Evolutionary conservation across 2,113 vertebrate genomes (phyloP).

Genomic region (Pteruthius melanotis): DNA sequence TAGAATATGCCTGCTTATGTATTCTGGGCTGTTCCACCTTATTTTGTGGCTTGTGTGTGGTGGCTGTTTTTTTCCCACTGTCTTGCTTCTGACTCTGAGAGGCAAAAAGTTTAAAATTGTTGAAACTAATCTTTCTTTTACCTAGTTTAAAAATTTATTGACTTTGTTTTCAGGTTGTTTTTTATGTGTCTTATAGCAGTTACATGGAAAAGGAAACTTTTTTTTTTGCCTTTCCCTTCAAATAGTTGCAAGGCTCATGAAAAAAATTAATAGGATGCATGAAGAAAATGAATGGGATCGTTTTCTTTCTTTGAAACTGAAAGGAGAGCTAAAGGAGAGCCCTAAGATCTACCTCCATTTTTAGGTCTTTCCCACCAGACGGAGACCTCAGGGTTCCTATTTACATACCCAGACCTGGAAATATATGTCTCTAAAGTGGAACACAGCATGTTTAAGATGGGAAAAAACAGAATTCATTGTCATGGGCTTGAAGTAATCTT

Average conservation of each 20-base stretch:
- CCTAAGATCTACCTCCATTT: background rate
- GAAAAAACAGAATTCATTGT: background rate
- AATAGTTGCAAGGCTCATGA: background rate
- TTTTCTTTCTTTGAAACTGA: background rate
- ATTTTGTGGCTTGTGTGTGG: background rate
- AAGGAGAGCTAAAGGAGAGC: background rate
- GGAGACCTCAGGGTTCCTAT: background rate
- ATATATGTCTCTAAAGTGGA: background rate
- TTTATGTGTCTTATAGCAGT: background rate
- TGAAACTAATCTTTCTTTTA: background rate
- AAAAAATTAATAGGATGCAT: background rate
- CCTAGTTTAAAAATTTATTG: background rate
- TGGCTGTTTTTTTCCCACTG: background rate
- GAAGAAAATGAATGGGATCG: background rate
- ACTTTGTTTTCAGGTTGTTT: background rate
- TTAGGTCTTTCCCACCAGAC: background rate
- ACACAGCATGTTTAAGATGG: background rate
- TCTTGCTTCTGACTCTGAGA: background rate
- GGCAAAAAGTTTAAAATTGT: background rate
- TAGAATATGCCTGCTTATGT: background rate
- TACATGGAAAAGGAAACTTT: background rate
- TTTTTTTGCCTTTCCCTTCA: background rate
- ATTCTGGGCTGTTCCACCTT: background rate
- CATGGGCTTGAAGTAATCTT: background rate
- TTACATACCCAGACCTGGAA: background rate